Conservation (phyloP, 2,797 vertebrate species). For the Mareca strepera region DNA sequence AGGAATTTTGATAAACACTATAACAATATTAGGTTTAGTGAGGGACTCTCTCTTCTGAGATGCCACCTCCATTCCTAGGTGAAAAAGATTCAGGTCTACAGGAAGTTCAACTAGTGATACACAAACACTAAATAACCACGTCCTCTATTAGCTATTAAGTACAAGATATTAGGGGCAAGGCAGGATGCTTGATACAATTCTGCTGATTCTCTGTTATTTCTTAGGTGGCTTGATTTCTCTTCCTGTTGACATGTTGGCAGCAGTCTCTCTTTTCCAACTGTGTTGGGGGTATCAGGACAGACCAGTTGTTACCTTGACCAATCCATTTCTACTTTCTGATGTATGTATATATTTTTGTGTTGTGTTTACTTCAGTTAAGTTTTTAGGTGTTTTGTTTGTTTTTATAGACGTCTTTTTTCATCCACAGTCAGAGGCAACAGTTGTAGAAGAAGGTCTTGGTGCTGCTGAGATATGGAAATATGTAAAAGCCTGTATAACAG, state of each 20-base stretch:
- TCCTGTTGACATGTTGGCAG: not conserved
- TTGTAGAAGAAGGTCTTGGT: not conserved
- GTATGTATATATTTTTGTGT: not conserved
- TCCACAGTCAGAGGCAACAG: conserved; percentile 2
- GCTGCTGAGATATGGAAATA: conserved; percentile 18
- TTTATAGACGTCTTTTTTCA: not conserved
- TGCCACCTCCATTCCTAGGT: not conserved
- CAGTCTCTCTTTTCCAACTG: not conserved
- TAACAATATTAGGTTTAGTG: not conserved
- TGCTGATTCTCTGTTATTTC: not conserved
- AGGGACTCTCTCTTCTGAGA: not conserved
- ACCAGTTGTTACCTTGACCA: not conserved
- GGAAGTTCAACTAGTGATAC: not conserved
- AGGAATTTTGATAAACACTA: not conserved
- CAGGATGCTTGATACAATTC: not conserved
- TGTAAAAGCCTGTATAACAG: not conserved
- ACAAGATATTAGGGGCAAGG: not conserved
- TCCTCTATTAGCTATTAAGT: not conserved
- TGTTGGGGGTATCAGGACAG: not conserved
- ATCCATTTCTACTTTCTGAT: not conserved
- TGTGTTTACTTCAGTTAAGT: not conserved
- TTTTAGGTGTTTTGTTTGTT: not conserved
- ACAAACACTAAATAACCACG: not conserved
- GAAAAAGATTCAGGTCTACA: not conserved
- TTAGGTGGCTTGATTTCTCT: not conserved